Base-by-base conservation (phyloP, 2,888 invertebrate species). In the Drosophila diplacantha region DNA sequence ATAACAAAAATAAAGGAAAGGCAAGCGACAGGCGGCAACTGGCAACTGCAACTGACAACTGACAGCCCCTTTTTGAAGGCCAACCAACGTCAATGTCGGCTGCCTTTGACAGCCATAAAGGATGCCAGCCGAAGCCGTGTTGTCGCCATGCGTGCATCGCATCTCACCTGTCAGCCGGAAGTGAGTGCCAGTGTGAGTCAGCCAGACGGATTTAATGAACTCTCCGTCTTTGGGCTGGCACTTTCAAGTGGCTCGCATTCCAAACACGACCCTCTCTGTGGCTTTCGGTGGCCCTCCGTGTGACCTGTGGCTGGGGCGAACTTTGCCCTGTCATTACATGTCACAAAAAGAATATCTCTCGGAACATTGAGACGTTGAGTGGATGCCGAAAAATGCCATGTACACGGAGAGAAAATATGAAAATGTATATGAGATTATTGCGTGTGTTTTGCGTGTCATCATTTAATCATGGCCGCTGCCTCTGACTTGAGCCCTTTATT, bases 221-320 rank as follows among this genome's bases (percentile, higher is more conserved):
- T 41, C 47, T 32, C 35, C 73, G 20, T 59, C 31, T 29, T 44
- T 50, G 57, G n/a, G 12, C 16, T 50, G 57, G 41, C 74, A 57
- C 55, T 72, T 69, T 72, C 64, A 75, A 70, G 66, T 46, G 26
- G 20, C 46, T 32, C 26, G 24, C 29, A 44, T 26, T 37, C 32
- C 38, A 12, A 26, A 26, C 34, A 31, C 41, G 11, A n/a, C 37
- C 9, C 41, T 31, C 20, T 31, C 8, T n/a, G 14, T 29, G n/a
- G 3, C 34, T 41, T 38, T 12, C 6, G 6, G 3, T 32, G 14
- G 14, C 32, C 32, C n/a, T 32, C 29, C 5, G 22, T n/a, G 24
- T 39, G 31, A 34, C 26, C 46, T 32, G 11, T 20, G 18, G 24
- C 12, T 14, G 16, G 16, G 18, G 9, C 24, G 37, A 32, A 24